Conservation (phyloP, 1,140 invertebrate genomes). For the Drosophila melanica region DNA sequence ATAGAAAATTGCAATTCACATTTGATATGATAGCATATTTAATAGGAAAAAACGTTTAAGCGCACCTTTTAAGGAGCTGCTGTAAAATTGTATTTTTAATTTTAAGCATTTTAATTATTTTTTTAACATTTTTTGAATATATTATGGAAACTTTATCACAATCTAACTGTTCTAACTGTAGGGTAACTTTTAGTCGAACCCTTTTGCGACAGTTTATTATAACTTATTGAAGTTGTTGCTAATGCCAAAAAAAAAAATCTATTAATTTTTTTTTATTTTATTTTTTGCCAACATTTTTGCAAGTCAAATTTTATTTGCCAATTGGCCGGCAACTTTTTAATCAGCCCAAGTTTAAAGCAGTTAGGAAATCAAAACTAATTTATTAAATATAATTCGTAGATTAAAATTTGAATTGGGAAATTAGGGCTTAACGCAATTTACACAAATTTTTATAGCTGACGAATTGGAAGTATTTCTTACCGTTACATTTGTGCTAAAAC, state of each 20-base stretch:
- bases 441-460: not conserved
- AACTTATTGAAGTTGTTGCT: not conserved
- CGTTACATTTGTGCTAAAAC: slow-evolving; percentile 4
- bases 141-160: too few relatives aligned
- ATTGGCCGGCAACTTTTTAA: slow-evolving; percentile 14
- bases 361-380: slow-evolving; percentile 1
- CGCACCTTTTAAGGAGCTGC: not conserved
- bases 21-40: slow-evolving; percentile 4
- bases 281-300: slow-evolving; percentile 2
- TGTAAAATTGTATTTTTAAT: not conserved
- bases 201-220: not conserved
- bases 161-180: not conserved
- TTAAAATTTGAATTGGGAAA: not conserved
- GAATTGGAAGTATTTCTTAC: not conserved
- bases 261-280: not conserved
- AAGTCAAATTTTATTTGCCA: slow-evolving; percentile 10
- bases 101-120: not conserved
- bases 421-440: not conserved
- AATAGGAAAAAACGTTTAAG: not conserved
- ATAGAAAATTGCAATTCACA: not conserved
- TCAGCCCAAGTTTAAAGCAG: slow-evolving; percentile 3
- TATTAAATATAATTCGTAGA: not conserved
- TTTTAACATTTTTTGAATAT: not conserved
- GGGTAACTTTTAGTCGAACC: not conserved
- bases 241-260: not conserved